Evolutionary conservation across 2,113 vertebrate genomes (phyloP).

Genomic region (Anolis sagrei): DNA sequence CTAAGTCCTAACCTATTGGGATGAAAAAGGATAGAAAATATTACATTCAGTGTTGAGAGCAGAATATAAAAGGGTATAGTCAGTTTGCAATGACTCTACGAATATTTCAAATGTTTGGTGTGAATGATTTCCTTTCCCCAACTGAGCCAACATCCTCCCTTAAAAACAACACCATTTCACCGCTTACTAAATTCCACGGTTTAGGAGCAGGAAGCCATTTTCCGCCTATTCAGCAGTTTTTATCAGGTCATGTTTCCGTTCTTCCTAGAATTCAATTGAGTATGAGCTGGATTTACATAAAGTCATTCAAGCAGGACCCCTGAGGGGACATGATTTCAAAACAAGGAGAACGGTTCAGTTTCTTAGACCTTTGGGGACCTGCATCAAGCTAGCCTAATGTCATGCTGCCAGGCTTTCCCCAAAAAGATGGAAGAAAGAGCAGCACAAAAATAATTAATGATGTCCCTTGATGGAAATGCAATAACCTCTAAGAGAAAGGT

Average conservation of each 20-base stretch:
- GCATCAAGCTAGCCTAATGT: conserved; percentile 53
- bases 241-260: background rate
- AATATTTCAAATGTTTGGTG: background rate
- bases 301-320: background rate
- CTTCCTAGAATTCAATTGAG: conserved; percentile 37
- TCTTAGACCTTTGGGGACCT: conserved; percentile 7
- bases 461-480: conserved; percentile 14
- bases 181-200: conserved; percentile 38
- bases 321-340: background rate
- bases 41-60: background rate
- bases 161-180: conserved; percentile 13
- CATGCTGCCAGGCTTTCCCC: conserved; percentile 30
- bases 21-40: background rate
- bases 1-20: accelerated
- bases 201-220: conserved; percentile 33
- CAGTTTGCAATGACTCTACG: background rate
- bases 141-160: conserved; percentile 31
- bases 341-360: conserved; percentile 17
- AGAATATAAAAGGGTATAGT: accelerated
- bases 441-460: conserved; percentile 30
- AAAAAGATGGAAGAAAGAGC: background rate
- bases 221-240: background rate
- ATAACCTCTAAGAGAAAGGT: conserved; percentile 4
- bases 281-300: background rate
- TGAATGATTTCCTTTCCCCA: conserved; percentile 37